These are phyloP conservation scores for Peromyscus maniculatus DNA, from an alignment of 2,113 vertebrate genomes.

Conservation along the genomic window DNA sequence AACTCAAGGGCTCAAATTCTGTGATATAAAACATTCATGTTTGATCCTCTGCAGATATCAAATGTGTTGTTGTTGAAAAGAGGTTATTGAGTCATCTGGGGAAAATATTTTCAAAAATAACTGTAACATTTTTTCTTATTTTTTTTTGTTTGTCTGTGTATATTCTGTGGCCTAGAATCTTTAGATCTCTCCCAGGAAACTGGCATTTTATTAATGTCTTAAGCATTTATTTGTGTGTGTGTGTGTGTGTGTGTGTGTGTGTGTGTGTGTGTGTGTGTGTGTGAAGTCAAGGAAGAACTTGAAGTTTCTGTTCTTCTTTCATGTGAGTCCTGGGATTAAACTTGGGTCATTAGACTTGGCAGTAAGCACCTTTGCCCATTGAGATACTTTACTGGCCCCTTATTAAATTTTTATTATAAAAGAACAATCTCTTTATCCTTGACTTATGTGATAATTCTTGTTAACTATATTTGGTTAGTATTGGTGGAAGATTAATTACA, in stretches of 20 bases:
- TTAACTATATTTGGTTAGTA: not conserved
- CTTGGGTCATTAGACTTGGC: not conserved
- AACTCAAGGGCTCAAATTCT: not conserved
- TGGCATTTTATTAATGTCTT: not conserved
- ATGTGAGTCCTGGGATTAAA: not conserved
- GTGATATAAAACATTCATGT: not conserved
- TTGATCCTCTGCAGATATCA: not conserved
- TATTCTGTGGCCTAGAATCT: not conserved
- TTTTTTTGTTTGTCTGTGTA: not conserved
- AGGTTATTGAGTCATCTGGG: not conserved
- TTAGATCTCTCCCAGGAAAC: not conserved
- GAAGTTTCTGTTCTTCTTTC: not conserved
- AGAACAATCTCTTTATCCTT: not conserved
- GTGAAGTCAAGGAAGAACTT: not conserved
- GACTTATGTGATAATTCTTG: not conserved
- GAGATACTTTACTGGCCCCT: not conserved
- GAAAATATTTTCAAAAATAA: not conserved
- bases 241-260: not conserved
- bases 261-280: not conserved
- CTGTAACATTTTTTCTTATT: not conserved
- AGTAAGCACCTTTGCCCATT: not conserved
- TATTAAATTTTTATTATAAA: not conserved
- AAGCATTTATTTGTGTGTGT: not conserved
- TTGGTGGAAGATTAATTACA: not conserved
- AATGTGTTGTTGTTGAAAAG: not conserved